Evolutionary conservation across 2,888 invertebrate species (phyloP).

Genomic region (Ischnus inquisitorius): DNA sequence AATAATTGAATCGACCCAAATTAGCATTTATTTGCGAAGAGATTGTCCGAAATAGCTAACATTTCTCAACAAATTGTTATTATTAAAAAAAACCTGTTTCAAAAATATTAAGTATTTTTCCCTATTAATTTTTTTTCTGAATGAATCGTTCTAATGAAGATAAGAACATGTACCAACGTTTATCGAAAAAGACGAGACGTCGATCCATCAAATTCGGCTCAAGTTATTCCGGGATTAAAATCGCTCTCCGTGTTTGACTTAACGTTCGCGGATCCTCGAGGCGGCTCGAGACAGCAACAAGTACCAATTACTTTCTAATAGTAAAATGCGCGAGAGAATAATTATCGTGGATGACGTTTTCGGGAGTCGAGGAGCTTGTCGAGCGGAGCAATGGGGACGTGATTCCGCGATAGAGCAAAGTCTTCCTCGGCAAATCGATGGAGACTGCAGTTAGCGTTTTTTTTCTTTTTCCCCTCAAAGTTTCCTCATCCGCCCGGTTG

Average conservation of each 20-base stretch:
- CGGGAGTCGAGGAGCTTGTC: background rate
- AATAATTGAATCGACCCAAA: too few relatives aligned
- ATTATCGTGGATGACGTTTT: background rate
- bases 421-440: conserved; percentile 19
- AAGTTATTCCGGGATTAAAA: too few relatives aligned
- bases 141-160: too few relatives aligned
- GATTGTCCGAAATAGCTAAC: too few relatives aligned
- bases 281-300: background rate
- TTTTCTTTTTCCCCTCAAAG: conserved; percentile 53
- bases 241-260: too few relatives aligned
- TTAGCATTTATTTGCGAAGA: too few relatives aligned
- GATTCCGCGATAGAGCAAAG: background rate
- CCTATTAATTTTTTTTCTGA: too few relatives aligned
- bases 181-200: background rate
- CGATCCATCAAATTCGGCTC: too few relatives aligned
- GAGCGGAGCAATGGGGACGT: conserved; percentile 26
- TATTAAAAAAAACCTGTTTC: too few relatives aligned
- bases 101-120: too few relatives aligned
- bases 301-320: background rate
- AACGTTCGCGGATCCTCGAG: too few relatives aligned
- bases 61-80: conserved; percentile 6
- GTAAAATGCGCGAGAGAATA: conserved; percentile 1
- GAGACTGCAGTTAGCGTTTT: conserved; percentile 50
- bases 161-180: background rate
- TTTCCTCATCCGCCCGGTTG: conserved; percentile 49